Base-by-base conservation (phyloP, 2,888 invertebrate genomes). In the Phymatocera aterrima region DNA sequence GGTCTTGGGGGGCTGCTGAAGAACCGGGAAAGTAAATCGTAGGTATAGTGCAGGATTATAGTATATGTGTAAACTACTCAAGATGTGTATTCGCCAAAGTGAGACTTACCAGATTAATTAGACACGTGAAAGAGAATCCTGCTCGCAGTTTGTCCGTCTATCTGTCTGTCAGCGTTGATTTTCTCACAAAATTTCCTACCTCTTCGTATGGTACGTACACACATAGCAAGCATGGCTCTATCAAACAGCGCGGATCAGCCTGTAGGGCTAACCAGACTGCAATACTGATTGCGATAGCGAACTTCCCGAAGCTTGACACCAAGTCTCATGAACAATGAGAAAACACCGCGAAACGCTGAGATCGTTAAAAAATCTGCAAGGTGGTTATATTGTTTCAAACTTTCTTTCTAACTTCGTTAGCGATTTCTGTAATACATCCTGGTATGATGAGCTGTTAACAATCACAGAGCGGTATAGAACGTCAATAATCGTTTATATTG, bases 21-120 rank as follows among this genome's bases (percentile, higher is more conserved):
- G 43, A 21, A 46, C 64, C 64, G n/a, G 64, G 64, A 64, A 64
- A 64, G 64, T 64, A 61, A 28, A 5, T 28, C 48, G 51, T 51
- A 51, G 31, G 64, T 64, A 61, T n/a, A 5, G 24, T 70, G 51
- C 72, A 51, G 31, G 48, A 31, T n/a, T 34, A 51, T 51, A n/a
- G 28, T 34, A 18, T 72, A 48, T 57, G 57, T 57, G 75, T 75
- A 75, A 75, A 75, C 75, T 75, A n/a, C n/a, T n/a, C n/a, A 75
- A 75, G 18, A 40, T 57, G 75, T 75, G 75, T 75, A n/a, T 75
- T 40, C 57, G 57, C 75, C 75, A 75, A 75, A 75, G 57, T 75
- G 12, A n/a, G 24, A 75, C 75, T 75, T 86, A 84, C 84, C 85
- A 83, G 84, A 84, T 83, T 83, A 82, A 83, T 84, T 82, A 81